Evolutionary conservation across 2,797 vertebrate genomes (phyloP).

Genomic region (Coregonus sp.): DNA sequence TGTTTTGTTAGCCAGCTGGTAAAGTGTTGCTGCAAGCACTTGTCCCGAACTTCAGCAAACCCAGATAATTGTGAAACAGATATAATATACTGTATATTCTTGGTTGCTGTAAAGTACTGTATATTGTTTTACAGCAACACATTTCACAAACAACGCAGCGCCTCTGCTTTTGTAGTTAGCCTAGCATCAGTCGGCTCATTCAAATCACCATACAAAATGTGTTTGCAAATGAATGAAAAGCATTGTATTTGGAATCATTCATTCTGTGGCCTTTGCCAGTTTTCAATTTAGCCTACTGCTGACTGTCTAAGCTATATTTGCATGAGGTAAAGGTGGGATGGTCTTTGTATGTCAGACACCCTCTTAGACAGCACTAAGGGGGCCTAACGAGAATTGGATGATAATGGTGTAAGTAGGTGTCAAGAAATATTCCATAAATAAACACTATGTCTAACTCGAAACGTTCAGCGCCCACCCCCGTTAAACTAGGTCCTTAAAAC

Average conservation of each 20-base stretch:
- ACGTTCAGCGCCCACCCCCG: conserved; percentile 71
- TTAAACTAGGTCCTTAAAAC: conserved; percentile 79
- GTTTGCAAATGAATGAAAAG: neutral
- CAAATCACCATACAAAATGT: neutral
- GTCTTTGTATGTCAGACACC: conserved; percentile 54
- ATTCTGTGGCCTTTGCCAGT: neutral
- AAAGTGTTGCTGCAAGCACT: neutral
- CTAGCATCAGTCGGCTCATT: neutral
- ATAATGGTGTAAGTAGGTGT: conserved; percentile 83
- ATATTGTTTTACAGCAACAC: neutral
- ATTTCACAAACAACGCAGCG: neutral
- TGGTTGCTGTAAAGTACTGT: neutral
- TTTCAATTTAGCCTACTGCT: neutral
- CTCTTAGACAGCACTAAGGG: conserved; percentile 55
- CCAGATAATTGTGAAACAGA: neutral
- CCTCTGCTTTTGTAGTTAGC: neutral
- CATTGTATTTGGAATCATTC: neutral
- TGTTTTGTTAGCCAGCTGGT: conserved; percentile 34
- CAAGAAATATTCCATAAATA: conserved; percentile 86
- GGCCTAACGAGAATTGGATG: conserved; percentile 64
- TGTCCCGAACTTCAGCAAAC: neutral
- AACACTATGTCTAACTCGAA: conserved; percentile 75
- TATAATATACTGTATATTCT: neutral
- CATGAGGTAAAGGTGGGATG: conserved; percentile 47
- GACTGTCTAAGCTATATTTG: neutral